A percentile compares a stretch with the other conserved stretches of the same genome.
Evolutionary conservation across 2,888 invertebrate genomes (phyloP).

Genomic region (Lasius fuliginosus): DNA sequence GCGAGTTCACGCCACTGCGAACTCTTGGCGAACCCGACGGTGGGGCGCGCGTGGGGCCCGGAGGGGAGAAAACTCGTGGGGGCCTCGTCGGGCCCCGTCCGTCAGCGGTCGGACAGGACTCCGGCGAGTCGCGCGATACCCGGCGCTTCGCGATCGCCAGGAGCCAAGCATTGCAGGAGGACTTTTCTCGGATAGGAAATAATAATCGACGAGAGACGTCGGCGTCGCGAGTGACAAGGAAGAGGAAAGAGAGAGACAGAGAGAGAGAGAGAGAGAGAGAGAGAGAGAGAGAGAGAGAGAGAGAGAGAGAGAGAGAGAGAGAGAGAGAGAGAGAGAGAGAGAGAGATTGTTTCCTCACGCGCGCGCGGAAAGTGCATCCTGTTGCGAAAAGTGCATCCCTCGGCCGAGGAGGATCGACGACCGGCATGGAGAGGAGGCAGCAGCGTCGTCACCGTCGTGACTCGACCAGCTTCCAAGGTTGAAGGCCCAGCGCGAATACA

Average conservation of each 20-base stretch:
- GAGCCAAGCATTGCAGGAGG: conserved; percentile 54
- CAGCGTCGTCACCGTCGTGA: conserved; percentile 67
- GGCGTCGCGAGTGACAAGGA: background rate
- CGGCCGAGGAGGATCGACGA: conserved; percentile 30
- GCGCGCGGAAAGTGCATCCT: background rate
- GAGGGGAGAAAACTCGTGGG: conserved; percentile 54
- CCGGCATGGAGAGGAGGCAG: conserved; percentile 68
- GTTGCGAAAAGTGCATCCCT: background rate
- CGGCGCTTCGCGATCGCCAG: conserved; percentile 65
- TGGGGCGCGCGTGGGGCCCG: conserved; percentile 38
- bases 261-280: background rate
- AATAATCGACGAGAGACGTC: background rate
- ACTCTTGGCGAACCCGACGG: conserved; percentile 59
- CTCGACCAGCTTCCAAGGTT: conserved; percentile 64
- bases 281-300: too few species aligned
- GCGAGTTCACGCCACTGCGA: conserved; percentile 57
- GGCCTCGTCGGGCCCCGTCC: conserved; percentile 67
- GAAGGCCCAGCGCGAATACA: conserved; percentile 70
- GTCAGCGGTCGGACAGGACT: conserved; percentile 71
- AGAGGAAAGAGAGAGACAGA: background rate
- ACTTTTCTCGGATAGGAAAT: conserved; percentile 17
- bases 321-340: background rate
- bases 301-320: background rate
- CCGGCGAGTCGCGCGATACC: conserved; percentile 65
- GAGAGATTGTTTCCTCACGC: conserved; percentile 5